phyloP scores from a whole-genome alignment of 53 echinoderm and acorn worm genomes.

The Echinometra lucunter region DNA sequence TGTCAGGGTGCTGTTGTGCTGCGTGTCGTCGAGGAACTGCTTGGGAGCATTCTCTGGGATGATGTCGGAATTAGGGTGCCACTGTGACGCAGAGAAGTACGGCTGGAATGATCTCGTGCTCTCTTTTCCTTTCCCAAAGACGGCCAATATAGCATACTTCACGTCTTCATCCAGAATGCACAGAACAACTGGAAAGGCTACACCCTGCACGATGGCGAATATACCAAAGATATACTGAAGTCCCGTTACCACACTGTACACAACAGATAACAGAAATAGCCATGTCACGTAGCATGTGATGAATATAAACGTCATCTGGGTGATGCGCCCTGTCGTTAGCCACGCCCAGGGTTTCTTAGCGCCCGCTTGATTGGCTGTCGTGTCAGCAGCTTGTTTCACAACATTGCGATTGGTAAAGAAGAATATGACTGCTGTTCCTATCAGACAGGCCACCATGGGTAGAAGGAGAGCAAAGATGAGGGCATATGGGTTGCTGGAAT shows the following conservation, averaged over 20 bases:
- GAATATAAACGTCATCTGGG: conserved; percentile 48
- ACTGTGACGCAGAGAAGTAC: conserved; percentile 61
- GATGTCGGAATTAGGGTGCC: conserved; percentile 67
- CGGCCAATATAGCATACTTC: conserved; percentile 29
- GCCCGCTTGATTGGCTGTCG: neutral
- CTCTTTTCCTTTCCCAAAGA: conserved; percentile 56
- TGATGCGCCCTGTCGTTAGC: conserved; percentile 49
- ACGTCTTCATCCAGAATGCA: conserved; percentile 32
- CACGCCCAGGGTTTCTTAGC: conserved; percentile 61
- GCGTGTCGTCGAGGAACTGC: conserved; percentile 64
- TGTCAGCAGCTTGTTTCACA: neutral
- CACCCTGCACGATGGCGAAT: conserved; percentile 55
- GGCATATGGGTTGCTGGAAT: conserved; percentile 35
- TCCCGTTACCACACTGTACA: conserved; percentile 6
- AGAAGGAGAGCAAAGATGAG: conserved; percentile 59
- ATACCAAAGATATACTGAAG: conserved; percentile 50
- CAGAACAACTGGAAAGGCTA: conserved; percentile 40
- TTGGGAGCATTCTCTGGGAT: conserved; percentile 46
- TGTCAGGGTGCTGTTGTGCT: conserved; percentile 54
- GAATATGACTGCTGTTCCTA: neutral
- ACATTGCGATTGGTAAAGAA: conserved; percentile 53
- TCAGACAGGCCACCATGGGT: conserved; percentile 54
- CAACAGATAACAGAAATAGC: conserved; percentile 42
- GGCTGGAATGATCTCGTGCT: conserved; percentile 59
- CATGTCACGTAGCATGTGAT: conserved; percentile 59